Evolutionary conservation across 2,113 vertebrate genomes (phyloP).

Genomic region (Gopherus flavomarginatus): DNA sequence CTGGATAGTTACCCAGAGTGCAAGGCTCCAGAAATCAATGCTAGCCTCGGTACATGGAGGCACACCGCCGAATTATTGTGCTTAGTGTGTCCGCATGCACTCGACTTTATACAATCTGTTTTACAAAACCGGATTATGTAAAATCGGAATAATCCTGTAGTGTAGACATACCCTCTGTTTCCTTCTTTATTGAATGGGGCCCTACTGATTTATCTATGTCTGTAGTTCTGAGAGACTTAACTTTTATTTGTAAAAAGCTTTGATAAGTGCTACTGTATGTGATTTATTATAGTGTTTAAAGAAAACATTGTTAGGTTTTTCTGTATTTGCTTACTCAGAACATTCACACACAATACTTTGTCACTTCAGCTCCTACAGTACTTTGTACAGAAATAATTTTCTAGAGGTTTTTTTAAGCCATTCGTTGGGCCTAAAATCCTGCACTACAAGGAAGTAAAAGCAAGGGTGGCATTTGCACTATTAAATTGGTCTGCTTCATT

Average conservation of each 20-base stretch:
- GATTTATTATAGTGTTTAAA: neutral
- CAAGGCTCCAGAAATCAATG: too few species aligned
- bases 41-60: too few species aligned
- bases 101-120: too few species aligned
- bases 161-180: neutral
- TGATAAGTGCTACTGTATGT: neutral
- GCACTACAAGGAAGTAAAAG: neutral
- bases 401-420: neutral
- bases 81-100: too few species aligned
- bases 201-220: conserved; percentile 48
- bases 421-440: neutral
- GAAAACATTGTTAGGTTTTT: neutral
- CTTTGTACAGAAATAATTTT: conserved; percentile 48
- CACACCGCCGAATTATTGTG: too few species aligned
- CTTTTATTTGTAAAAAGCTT: conserved; percentile 47
- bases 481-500: neutral
- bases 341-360: conserved; percentile 23
- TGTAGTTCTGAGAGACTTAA: conserved; percentile 42
- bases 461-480: neutral
- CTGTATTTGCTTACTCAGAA: neutral
- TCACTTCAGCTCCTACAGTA: neutral
- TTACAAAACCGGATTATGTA: too few species aligned
- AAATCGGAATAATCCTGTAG: too few species aligned
- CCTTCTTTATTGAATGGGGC: conserved; percentile 17
- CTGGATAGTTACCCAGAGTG: too few species aligned